These are phyloP conservation scores for Andrena chrysosceles DNA, from an alignment of 2,888 invertebrate species.

Conservation along the genomic window DNA sequence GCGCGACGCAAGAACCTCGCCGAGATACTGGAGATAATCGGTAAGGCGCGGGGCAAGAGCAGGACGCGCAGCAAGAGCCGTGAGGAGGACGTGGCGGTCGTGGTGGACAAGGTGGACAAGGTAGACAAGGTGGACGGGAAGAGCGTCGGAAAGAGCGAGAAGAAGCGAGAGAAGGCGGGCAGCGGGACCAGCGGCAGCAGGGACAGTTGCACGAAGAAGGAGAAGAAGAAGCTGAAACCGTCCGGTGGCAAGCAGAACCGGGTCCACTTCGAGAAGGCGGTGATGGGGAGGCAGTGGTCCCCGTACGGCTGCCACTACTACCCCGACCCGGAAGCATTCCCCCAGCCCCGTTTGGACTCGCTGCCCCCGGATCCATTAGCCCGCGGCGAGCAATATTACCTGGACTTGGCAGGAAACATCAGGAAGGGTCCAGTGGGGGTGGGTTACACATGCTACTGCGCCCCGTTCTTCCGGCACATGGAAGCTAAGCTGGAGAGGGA, in stretches of 20 bases:
- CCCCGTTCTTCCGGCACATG: slow-evolving; percentile 95
- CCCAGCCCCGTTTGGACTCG: slow-evolving; percentile 93
- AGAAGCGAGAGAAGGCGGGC: slow-evolving; percentile 85
- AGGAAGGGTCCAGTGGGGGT: slow-evolving; percentile 98
- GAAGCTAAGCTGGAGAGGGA: slow-evolving; percentile 93
- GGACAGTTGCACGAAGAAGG: slow-evolving; percentile 83
- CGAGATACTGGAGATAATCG: slow-evolving; percentile 93
- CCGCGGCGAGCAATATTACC: slow-evolving; percentile 96
- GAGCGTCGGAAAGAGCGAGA: slow-evolving; percentile 73
- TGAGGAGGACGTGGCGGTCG: slow-evolving; percentile 60
- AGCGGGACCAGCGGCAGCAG: slow-evolving; percentile 86
- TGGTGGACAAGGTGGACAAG: slow-evolving; percentile 65
- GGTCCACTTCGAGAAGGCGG: slow-evolving; percentile 86
- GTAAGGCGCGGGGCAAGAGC: slow-evolving; percentile 80
- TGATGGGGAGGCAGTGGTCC: slow-evolving; percentile 88
- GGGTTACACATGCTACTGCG: slow-evolving; percentile 96
- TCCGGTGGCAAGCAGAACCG: slow-evolving; percentile 72
- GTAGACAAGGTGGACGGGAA: slow-evolving; percentile 71
- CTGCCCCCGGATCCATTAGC: slow-evolving; percentile 94
- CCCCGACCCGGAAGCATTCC: slow-evolving; percentile 94
- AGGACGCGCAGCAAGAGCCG: slow-evolving; percentile 77
- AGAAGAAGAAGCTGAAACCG: slow-evolving; percentile 81
- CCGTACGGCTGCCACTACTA: slow-evolving; percentile 97
- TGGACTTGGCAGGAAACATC: slow-evolving; percentile 97
- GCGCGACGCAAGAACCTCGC: slow-evolving; percentile 93